Evolutionary conservation across 2,113 vertebrate species (phyloP), one percentile per base, ranked within the genome.

Genomic region (Microcebus murinus): DNA sequence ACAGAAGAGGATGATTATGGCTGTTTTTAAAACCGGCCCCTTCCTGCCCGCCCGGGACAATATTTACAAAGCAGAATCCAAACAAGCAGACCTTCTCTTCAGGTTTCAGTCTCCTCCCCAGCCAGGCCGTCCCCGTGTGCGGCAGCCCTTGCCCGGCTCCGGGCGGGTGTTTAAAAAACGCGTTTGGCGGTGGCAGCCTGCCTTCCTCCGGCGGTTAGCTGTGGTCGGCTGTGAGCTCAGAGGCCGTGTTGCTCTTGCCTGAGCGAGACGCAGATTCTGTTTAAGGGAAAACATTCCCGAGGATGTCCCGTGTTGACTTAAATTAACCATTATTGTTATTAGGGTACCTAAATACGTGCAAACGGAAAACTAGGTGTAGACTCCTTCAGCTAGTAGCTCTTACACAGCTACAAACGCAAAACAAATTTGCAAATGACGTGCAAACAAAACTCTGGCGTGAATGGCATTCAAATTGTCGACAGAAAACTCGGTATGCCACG

Each of bases 21-120:
- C 90, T 97, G 94, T 97, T 97, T 97, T 91, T 9, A 68, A 96
- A 96, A 91, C 81, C 74, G 48, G 74, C 92, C 87, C 65, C 95
- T 97, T 97, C 95, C 97, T 97, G 97, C 94, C 96, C 73, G 90
- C 70, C 92, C 6, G 0, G 92, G 79, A 92, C 95, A 96, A 84
- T 98, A 80, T 97, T 98, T 96, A 94, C 96, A 96, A 92, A 90
- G 97, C 76, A 86, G 92, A 71, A 42, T 68, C 52, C 87, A 90
- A 96, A 96, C 97, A 97, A 96, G 95, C 57, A 15, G 3, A 73
- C 82, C n/a, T 95, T 95, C 85, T 95, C 95, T 77, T 85, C 29
- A 1, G 71, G 93, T 95, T 92, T 82, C 27, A 61, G 25, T 61
- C 61, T 42, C 91, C 55, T 48, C 12, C 4, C 6, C 83, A 85